Percentiles rank a stretch among this genome's conserved stretches.
Evolutionary conservation across 2,888 invertebrate species (phyloP).

Genomic region (Taphrorychus bicolor): DNA sequence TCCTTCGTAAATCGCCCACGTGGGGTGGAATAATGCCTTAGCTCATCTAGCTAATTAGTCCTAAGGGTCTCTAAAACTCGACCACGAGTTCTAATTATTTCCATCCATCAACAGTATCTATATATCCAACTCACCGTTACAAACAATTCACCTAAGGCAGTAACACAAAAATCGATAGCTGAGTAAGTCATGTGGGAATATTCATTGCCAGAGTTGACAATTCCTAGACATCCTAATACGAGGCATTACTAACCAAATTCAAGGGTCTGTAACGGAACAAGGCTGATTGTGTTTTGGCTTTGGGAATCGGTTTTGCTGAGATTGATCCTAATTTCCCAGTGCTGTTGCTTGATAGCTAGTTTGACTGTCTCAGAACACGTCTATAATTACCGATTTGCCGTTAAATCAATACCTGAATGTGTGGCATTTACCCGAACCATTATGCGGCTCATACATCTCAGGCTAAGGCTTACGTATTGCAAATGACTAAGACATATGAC

Average conservation of each 20-base stretch:
- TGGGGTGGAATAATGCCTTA: neutral
- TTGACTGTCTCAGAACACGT: constrained; percentile 2
- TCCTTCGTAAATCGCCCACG: neutral
- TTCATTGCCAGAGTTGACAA: neutral
- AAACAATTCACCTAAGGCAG: too few relatives aligned
- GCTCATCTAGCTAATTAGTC: neutral
- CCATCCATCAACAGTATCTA: neutral
- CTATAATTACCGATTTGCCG: constrained; percentile 2
- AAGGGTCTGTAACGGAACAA: constrained; percentile 7
- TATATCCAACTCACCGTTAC: neutral
- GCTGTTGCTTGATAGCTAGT: constrained; percentile 8
- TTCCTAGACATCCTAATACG: neutral
- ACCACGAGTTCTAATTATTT: neutral
- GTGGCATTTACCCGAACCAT: neutral
- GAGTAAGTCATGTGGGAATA: neutral
- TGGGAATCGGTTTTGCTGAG: constrained; percentile 2
- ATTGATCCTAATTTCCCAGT: constrained; percentile 10
- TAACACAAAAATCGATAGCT: too few relatives aligned
- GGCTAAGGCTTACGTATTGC: neutral
- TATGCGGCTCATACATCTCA: neutral
- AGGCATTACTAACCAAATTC: constrained; percentile 6
- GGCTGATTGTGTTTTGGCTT: constrained; percentile 14
- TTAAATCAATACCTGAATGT: constrained; percentile 5
- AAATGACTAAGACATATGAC: neutral
- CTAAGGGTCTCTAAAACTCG: neutral